Evolutionary conservation across 2,888 invertebrate species (phyloP).

Genomic region (Steromphala cineraria): DNA sequence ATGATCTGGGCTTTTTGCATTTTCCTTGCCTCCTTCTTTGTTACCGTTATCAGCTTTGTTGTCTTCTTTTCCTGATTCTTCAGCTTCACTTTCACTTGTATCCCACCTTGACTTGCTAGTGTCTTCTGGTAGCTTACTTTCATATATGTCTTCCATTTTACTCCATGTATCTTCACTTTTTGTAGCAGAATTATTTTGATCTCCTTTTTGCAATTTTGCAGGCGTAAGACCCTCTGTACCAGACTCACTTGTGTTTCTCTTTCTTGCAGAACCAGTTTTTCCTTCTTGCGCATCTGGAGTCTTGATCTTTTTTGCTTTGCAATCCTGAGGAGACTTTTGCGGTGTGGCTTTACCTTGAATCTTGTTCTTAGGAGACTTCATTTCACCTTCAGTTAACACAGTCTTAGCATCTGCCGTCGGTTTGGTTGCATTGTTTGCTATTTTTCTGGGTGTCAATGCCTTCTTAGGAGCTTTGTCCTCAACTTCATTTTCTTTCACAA

Average conservation of each 20-base stretch:
- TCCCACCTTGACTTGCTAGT: constrained; percentile 69
- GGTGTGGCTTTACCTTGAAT: constrained; percentile 29
- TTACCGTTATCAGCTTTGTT: constrained; percentile 36
- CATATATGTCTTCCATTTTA: constrained; percentile 62
- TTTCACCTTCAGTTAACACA: not conserved
- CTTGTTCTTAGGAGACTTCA: constrained; percentile 19
- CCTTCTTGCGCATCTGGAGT: constrained; percentile 20
- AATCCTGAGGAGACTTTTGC: constrained; percentile 21
- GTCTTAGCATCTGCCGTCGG: not conserved
- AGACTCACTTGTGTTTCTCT: constrained; percentile 60
- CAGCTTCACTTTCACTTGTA: constrained; percentile 69
- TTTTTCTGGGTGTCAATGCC: not conserved
- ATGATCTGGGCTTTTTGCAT: not conserved
- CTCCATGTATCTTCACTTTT: constrained; percentile 64
- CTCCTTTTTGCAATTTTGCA: constrained; percentile 40
- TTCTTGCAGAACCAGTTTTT: constrained; percentile 40
- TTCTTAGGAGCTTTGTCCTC: constrained; percentile 17
- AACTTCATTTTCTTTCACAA: constrained; percentile 22
- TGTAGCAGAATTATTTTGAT: constrained; percentile 19
- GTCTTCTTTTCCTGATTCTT: constrained; percentile 45
- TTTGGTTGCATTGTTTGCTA: not conserved
- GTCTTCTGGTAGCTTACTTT: constrained; percentile 49
- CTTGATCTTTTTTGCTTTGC: constrained; percentile 28
- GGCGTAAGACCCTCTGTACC: constrained; percentile 29
- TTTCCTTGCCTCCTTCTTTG: constrained; percentile 15